Percentiles rank a stretch among this genome's conserved stretches.
These are phyloP conservation scores for Callospermophilus lateralis DNA, from an alignment of 2,113 vertebrate genomes.

Conservation along the genomic window DNA sequence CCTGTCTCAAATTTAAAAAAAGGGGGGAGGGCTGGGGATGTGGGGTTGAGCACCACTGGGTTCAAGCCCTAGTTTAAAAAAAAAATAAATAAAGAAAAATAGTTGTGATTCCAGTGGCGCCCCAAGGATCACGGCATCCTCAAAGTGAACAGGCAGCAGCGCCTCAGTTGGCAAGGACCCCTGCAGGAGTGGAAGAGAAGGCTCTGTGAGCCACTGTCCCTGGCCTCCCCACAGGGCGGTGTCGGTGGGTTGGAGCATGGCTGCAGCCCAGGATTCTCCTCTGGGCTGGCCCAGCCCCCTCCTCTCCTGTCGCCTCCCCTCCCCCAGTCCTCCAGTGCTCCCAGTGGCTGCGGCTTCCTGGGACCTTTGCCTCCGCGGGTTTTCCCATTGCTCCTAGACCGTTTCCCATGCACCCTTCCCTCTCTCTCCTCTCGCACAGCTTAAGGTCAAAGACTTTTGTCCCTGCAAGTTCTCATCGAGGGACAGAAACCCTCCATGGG, in stretches of 20 bases:
- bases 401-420: slow-evolving; percentile 62
- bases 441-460: slow-evolving; percentile 68
- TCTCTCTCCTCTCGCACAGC: slow-evolving; percentile 35
- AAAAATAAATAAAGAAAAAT: background rate
- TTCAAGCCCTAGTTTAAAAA: background rate
- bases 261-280: background rate
- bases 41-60: background rate
- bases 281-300: background rate
- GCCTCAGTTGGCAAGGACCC: background rate
- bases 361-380: slow-evolving; percentile 66
- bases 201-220: background rate
- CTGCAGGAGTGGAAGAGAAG: background rate
- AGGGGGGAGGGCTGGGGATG: background rate
- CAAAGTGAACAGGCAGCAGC: background rate
- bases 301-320: accelerated
- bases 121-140: background rate
- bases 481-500: slow-evolving; percentile 53
- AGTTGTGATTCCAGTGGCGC: background rate
- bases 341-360: background rate
- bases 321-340: accelerated
- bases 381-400: slow-evolving; percentile 60
- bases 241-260: background rate
- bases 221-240: background rate
- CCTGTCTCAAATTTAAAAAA: no score
- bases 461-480: slow-evolving; percentile 42